These are phyloP conservation scores for Zonitis immaculata DNA, from an alignment of 2,888 invertebrate genomes.

Conservation along the genomic window DNA sequence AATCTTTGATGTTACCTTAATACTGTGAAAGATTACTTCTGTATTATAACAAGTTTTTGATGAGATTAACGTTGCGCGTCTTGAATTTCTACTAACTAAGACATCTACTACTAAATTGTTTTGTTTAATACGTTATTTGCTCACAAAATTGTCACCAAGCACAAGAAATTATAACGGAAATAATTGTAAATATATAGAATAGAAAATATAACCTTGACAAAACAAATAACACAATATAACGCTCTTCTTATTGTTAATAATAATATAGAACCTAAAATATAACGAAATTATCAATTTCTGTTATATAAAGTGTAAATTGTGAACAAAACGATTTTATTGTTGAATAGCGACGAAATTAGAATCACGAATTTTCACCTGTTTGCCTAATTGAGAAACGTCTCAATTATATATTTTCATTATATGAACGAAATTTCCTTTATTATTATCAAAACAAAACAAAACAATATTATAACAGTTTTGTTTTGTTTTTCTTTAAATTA, in stretches of 20 bases:
- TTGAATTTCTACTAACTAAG: constrained; percentile 34
- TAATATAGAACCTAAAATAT: too few relatives aligned
- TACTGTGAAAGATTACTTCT: constrained; percentile 46
- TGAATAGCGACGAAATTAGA: not conserved
- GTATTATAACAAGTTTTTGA: constrained; percentile 50
- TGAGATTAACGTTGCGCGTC: constrained; percentile 42
- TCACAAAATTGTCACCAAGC: constrained; percentile 19
- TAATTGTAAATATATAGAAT: too few relatives aligned
- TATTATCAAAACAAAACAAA: too few relatives aligned
- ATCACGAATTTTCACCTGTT: not conserved
- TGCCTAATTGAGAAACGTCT: not conserved
- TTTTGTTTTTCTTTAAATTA: too few relatives aligned
- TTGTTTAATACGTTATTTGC: constrained; percentile 28
- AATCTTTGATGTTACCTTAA: constrained; percentile 44
- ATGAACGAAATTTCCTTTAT: not conserved
- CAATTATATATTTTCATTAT: not conserved
- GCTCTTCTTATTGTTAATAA: not conserved
- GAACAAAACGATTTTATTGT: not conserved
- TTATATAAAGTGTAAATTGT: not conserved
- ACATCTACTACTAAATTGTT: constrained; percentile 37
- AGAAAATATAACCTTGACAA: too few relatives aligned
- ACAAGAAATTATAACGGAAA: constrained; percentile 3
- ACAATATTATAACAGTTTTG: too few relatives aligned
- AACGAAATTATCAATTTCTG: not conserved
- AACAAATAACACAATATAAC: not conserved